These are phyloP conservation scores for Leucophenga varia DNA, from an alignment of 1,140 invertebrate genomes.

Conservation along the genomic window DNA sequence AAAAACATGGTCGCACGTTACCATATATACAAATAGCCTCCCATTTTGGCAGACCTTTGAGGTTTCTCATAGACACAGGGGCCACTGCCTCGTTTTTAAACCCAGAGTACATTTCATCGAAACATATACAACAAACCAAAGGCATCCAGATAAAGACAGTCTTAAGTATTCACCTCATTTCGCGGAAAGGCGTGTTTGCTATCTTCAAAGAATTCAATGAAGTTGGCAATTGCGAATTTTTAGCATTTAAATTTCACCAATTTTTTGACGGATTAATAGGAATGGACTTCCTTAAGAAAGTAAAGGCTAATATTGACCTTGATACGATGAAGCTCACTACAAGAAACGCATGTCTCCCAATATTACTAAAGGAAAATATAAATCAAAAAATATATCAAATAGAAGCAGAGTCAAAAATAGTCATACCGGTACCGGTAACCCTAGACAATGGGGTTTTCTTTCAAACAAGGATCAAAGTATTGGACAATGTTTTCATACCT, in stretches of 20 bases:
- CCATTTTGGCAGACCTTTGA: neutral
- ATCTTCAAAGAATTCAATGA: constrained; percentile 7
- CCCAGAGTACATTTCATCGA: neutral
- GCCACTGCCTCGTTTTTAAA: constrained; percentile 7
- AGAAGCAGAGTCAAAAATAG: too few species aligned
- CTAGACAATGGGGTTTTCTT: too few species aligned
- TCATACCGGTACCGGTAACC: neutral
- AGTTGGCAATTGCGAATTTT: neutral
- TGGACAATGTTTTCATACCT: too few species aligned
- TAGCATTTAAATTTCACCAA: constrained; percentile 8
- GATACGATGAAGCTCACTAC: neutral
- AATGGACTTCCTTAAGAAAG: neutral
- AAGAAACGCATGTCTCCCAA: neutral
- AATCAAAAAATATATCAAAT: too few species aligned
- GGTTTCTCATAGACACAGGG: constrained; percentile 6
- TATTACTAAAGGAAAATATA: too few species aligned
- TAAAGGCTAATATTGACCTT: constrained; percentile 1
- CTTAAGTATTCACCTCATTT: neutral
- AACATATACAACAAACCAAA: neutral
- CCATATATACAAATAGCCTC: neutral
- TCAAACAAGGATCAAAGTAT: too few species aligned
- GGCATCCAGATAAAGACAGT: neutral
- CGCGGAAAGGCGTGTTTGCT: neutral
- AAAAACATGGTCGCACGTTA: neutral
- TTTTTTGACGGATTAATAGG: constrained; percentile 5